These are phyloP conservation scores for Meleagris gallopavo DNA, from an alignment of 2,113 vertebrate species.

Conservation along the genomic window DNA sequence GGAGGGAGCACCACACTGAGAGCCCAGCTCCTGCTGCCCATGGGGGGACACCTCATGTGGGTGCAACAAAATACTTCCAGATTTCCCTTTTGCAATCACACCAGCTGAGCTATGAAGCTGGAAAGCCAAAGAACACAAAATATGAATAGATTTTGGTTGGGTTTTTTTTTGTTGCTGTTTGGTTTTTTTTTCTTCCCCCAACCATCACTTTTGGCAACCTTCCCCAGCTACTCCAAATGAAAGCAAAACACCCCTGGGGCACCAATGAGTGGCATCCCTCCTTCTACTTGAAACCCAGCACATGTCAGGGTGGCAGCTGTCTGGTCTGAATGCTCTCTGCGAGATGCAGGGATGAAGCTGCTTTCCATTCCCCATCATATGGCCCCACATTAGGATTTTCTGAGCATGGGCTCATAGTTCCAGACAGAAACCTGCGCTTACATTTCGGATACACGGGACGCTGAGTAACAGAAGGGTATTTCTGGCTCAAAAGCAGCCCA, in stretches of 20 bases:
- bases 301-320: not conserved
- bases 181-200: not conserved
- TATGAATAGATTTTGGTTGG: fast-evolving
- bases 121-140: not conserved
- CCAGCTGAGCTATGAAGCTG: not conserved
- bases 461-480: conserved; percentile 46
- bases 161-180: too few relatives aligned
- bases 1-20: not conserved
- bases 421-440: not conserved
- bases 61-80: not conserved
- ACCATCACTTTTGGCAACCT: not conserved
- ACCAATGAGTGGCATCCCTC: not conserved
- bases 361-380: not conserved
- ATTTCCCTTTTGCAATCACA: not conserved
- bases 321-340: not conserved
- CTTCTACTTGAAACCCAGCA: fast-evolving
- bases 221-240: not conserved
- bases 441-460: not conserved
- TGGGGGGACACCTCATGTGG: not conserved
- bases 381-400: not conserved
- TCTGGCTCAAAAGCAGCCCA: conserved; percentile 14
- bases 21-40: not conserved
- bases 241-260: not conserved
- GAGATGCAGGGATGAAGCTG: not conserved
- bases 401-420: not conserved